Conservation (phyloP, 2,888 invertebrate species). For the Pediacus dermestoides region DNA sequence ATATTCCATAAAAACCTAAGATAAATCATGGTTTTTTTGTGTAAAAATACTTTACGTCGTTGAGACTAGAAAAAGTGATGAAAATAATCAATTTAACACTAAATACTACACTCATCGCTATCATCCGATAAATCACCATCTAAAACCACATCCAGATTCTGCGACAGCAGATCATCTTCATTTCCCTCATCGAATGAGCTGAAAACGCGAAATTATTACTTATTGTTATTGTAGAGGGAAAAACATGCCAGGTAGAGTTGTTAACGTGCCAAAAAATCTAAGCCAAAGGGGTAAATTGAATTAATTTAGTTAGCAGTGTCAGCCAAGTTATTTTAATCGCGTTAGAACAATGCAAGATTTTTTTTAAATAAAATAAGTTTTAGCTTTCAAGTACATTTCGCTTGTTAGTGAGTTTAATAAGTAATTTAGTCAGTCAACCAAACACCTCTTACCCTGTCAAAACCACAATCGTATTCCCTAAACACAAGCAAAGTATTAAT, state of each 20-base stretch:
- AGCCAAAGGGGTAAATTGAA: too few relatives aligned
- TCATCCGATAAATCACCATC: conserved; percentile 34
- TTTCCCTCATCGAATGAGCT: conserved; percentile 69
- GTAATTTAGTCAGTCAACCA: too few relatives aligned
- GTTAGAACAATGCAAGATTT: background rate
- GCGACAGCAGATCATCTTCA: conserved; percentile 63
- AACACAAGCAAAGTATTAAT: conserved; percentile 42
- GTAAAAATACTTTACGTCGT: conserved; percentile 2
- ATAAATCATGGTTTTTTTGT: too few relatives aligned
- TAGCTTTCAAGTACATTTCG: too few relatives aligned
- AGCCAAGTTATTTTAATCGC: background rate
- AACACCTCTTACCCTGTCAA: conserved; percentile 47
- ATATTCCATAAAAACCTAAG: background rate
- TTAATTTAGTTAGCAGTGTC: too few relatives aligned
- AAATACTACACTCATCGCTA: conserved; percentile 58
- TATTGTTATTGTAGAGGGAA: conserved; percentile 7
- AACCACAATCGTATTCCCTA: conserved; percentile 51
- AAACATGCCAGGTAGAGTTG: too few relatives aligned
- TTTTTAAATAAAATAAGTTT: too few relatives aligned
- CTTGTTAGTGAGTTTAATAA: conserved; percentile 5
- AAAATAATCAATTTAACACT: conserved; percentile 28
- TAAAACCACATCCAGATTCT: conserved; percentile 59
- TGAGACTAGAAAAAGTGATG: conserved; percentile 26
- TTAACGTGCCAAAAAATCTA: too few relatives aligned
- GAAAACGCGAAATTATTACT: conserved; percentile 40